A percentile compares a stretch with the other conserved stretches of the same genome.
Evolutionary conservation across 2,113 vertebrate species (phyloP).

Genomic region (Actenoides hombroni): DNA sequence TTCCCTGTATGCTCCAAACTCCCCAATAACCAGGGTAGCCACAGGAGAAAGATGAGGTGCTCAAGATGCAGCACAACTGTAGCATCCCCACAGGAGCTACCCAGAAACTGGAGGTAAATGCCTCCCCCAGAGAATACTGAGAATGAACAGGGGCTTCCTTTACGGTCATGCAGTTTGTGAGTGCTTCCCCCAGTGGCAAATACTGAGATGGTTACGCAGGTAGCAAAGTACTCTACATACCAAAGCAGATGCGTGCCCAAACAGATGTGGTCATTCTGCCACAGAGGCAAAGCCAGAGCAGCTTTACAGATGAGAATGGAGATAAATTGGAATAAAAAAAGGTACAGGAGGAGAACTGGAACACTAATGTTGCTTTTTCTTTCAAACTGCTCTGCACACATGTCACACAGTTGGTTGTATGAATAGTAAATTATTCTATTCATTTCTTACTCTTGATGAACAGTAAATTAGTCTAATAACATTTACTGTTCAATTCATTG

Average conservation of each 20-base stretch:
- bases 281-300: background rate
- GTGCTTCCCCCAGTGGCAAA: background rate
- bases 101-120: background rate
- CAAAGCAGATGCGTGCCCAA: background rate
- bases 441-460: conserved; percentile 73
- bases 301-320: background rate
- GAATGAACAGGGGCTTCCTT: background rate
- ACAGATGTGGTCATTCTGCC: conserved; percentile 39
- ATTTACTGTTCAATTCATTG: conserved; percentile 72
- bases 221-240: background rate
- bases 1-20: background rate
- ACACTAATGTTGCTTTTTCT: conserved; percentile 5
- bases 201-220: background rate
- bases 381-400: conserved; percentile 52
- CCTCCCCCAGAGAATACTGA: background rate
- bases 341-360: conserved; percentile 11
- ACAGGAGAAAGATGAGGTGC: background rate
- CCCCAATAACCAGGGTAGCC: background rate
- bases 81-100: background rate
- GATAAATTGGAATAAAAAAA: conserved; percentile 18
- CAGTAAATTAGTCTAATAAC: conserved; percentile 73
- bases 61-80: background rate
- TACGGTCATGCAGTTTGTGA: background rate
- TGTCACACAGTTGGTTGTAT: conserved; percentile 57
- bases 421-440: conserved; percentile 72